Evolutionary conservation across 2,888 invertebrate species (phyloP).

Genomic region (Eilema depressum): DNA sequence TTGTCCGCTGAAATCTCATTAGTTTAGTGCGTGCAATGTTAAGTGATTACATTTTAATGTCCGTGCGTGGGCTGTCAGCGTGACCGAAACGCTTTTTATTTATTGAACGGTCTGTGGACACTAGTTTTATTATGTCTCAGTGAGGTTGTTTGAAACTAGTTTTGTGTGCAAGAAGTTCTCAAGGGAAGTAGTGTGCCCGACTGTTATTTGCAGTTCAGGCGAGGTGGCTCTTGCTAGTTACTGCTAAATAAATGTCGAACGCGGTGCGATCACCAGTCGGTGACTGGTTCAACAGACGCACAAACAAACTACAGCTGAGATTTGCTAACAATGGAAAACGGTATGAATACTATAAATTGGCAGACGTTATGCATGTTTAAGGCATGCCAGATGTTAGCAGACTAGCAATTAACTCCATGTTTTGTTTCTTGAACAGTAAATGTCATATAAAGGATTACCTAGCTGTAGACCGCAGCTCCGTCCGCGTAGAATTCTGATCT

Average conservation of each 20-base stretch:
- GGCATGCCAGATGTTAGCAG: slow-evolving; percentile 31
- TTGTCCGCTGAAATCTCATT: slow-evolving; percentile 84
- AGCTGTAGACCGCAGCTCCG: too few species aligned
- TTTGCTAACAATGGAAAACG: slow-evolving; percentile 80
- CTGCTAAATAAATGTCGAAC: slow-evolving; percentile 78
- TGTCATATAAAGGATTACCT: too few species aligned
- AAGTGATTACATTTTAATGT: slow-evolving; percentile 84
- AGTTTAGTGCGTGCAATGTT: slow-evolving; percentile 82
- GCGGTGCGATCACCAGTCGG: slow-evolving; percentile 75
- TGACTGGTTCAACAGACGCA: slow-evolving; percentile 79
- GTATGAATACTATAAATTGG: slow-evolving; percentile 62
- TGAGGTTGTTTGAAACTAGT: slow-evolving; percentile 73
- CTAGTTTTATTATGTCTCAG: slow-evolving; percentile 63
- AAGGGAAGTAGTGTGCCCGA: slow-evolving; percentile 59
- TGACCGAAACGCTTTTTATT: slow-evolving; percentile 72
- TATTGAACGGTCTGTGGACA: slow-evolving; percentile 61
- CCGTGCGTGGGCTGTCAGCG: slow-evolving; percentile 65
- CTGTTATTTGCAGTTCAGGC: slow-evolving; percentile 62
- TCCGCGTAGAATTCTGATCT: too few species aligned
- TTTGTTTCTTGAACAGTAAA: background rate
- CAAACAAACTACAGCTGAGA: slow-evolving; percentile 74
- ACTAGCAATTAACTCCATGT: background rate
- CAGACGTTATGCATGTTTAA: slow-evolving; percentile 49
- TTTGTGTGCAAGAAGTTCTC: slow-evolving; percentile 56
- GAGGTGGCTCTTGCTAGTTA: slow-evolving; percentile 59